Percentiles rank a stretch among this genome's conserved stretches.
phyloP scores from a whole-genome alignment of 2,113 vertebrate genomes.

The Zootoca vivipara region DNA sequence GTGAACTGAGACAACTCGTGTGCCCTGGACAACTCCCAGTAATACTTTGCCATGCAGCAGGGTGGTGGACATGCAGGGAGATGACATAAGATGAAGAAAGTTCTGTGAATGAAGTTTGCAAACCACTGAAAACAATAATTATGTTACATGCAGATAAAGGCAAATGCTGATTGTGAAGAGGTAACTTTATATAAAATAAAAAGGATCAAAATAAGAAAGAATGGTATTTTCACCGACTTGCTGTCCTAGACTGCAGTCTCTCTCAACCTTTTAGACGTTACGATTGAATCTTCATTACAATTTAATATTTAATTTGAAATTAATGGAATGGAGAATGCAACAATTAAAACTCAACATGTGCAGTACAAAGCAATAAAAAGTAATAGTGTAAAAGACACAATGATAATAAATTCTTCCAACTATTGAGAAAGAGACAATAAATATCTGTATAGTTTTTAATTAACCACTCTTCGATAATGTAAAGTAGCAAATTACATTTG shows the following conservation, averaged over 20 bases:
- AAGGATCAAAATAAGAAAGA: conserved; percentile 20
- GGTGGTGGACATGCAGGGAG: neutral
- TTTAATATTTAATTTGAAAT: conserved; percentile 72
- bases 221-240: conserved; percentile 25
- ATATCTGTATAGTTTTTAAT: conserved; percentile 55
- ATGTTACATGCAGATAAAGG: neutral
- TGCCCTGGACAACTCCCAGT: neutral
- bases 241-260: conserved; percentile 32
- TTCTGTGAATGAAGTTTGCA: neutral
- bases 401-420: conserved; percentile 58
- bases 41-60: neutral
- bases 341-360: conserved; percentile 62
- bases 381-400: conserved; percentile 51
- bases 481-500: conserved; percentile 64
- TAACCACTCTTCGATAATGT: conserved; percentile 51
- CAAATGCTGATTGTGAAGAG: neutral
- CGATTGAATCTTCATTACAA: conserved; percentile 57
- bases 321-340: conserved; percentile 68
- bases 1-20: neutral
- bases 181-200: neutral
- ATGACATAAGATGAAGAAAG: neutral
- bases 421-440: conserved; percentile 58
- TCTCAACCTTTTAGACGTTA: conserved; percentile 37
- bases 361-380: conserved; percentile 66
- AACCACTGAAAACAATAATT: neutral